Evolutionary conservation across 2,888 invertebrate species (phyloP).

Genomic region (Macaria liturata): DNA sequence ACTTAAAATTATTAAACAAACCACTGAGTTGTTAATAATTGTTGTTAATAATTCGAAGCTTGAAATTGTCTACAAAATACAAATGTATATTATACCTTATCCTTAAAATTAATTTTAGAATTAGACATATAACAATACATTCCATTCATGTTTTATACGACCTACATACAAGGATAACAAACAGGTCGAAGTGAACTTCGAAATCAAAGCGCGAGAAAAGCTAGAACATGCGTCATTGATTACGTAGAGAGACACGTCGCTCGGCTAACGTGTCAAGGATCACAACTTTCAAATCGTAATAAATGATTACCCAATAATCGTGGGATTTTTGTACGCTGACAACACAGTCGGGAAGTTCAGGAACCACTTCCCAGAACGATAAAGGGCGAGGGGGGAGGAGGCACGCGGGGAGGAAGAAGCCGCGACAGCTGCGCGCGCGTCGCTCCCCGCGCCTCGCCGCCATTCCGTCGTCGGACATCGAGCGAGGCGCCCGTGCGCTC

Average conservation of each 20-base stretch:
- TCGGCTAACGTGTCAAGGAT: slow-evolving; percentile 65
- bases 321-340: slow-evolving; percentile 53
- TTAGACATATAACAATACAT: not conserved
- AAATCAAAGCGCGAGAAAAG: slow-evolving; percentile 51
- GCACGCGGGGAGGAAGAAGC: slow-evolving; percentile 55
- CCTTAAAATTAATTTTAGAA: not conserved
- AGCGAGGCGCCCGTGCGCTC: slow-evolving; percentile 46
- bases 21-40: too few relatives aligned
- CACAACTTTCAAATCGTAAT: slow-evolving; percentile 61
- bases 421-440: slow-evolving; percentile 78
- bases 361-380: slow-evolving; percentile 83
- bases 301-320: slow-evolving; percentile 47
- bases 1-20: too few relatives aligned
- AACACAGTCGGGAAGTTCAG: slow-evolving; percentile 79
- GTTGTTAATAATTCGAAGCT: too few relatives aligned
- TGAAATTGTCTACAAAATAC: too few relatives aligned
- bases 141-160: slow-evolving; percentile 10
- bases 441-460: slow-evolving; percentile 62
- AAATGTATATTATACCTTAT: too few relatives aligned
- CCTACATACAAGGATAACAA: slow-evolving; percentile 13
- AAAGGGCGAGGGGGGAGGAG: slow-evolving; percentile 64
- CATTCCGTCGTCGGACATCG: slow-evolving; percentile 65
- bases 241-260: slow-evolving; percentile 48
- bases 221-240: slow-evolving; percentile 57
- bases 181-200: slow-evolving; percentile 15